Percentiles rank a stretch among this genome's conserved stretches.
These are phyloP conservation scores for Mimas tiliae DNA, from an alignment of 2,888 invertebrate species.

Conservation along the genomic window DNA sequence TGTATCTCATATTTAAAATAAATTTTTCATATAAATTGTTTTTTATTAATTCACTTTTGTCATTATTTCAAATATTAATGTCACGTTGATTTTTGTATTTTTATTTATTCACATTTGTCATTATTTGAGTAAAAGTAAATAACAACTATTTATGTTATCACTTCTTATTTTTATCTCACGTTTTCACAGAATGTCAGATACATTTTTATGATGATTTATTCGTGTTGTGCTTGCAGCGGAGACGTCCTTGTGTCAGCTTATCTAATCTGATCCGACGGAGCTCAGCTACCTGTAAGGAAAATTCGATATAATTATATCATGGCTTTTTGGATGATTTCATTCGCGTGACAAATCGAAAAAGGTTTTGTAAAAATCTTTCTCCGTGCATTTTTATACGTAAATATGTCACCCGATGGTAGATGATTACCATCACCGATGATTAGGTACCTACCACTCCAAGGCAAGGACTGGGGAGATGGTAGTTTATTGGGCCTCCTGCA, in stretches of 20 bases:
- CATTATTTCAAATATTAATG: background rate
- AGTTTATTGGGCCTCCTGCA: too few relatives aligned
- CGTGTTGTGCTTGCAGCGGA: background rate
- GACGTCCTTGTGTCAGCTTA: constrained; percentile 35
- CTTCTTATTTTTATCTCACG: constrained; percentile 1
- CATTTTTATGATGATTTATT: constrained; percentile 21
- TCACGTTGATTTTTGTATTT: background rate
- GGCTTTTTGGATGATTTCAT: background rate
- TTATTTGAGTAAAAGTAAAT: background rate
- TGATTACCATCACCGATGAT: too few relatives aligned
- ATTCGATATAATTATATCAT: constrained; percentile 31
- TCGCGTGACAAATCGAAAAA: constrained; percentile 7
- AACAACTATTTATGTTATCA: background rate
- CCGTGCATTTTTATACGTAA: background rate
- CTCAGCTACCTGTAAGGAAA: constrained; percentile 37
- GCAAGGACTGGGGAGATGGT: too few relatives aligned
- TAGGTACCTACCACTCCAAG: too few relatives aligned
- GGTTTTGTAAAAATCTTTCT: background rate
- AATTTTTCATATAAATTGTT: too few relatives aligned
- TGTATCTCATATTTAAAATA: constrained; percentile 1
- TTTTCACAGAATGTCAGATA: constrained; percentile 11
- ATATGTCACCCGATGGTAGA: too few relatives aligned
- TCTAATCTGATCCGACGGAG: constrained; percentile 36
- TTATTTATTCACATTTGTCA: constrained; percentile 1
- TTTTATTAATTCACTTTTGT: background rate